Base-by-base conservation (phyloP, 2,113 vertebrate species). In the Gymnobelideus leadbeateri region DNA sequence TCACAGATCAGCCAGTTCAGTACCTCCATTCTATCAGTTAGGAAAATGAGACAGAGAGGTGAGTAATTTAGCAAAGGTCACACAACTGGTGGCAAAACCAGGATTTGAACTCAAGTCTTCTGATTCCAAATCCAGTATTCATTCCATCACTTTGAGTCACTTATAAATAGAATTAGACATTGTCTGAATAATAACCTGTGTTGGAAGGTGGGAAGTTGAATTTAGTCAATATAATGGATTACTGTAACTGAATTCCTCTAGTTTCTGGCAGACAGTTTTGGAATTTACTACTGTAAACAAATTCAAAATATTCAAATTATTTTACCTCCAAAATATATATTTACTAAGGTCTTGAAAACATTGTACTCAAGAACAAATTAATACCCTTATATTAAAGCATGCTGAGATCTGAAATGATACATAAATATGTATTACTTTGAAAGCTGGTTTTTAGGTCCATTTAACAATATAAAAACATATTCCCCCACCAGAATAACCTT, bases 391-490 rank as follows among this genome's bases (percentile, higher is more conserved):
- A 43, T 61, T 91, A 95, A 95, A 95, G 55, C 95, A 91, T 51
- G 68, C 91, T 55, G 84, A 91, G 90, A 57, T 89, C 49, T 51
- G 0, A 92, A 95, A 95, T 47, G 26, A 95, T 94, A 8, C 19
- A 91, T 77, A 94, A 84, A 2, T 55, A 90, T 93, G 49, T 94
- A 89, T 93, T 93, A 11, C 31, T 95, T 91, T 91, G 61, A 89
- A 94, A 89, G 92, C 5, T 90, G 96, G 95, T 84, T 95, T 96
- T 94, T 93, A 92, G 43, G 89, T 52, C 91, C 3, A 2, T 92
- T 84, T 84, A 84, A 84, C 68, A 84, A 43, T 84, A 43, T 21
- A 43, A 90, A 90, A 92, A 93, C n/a, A 51, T 14, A 19, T 24
- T 8, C 46, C 51, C 4, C 3, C 23, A 47, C 89, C 57, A 68